phyloP scores from a whole-genome alignment of 2,888 invertebrate genomes.

The Cepaea hortensis region DNA sequence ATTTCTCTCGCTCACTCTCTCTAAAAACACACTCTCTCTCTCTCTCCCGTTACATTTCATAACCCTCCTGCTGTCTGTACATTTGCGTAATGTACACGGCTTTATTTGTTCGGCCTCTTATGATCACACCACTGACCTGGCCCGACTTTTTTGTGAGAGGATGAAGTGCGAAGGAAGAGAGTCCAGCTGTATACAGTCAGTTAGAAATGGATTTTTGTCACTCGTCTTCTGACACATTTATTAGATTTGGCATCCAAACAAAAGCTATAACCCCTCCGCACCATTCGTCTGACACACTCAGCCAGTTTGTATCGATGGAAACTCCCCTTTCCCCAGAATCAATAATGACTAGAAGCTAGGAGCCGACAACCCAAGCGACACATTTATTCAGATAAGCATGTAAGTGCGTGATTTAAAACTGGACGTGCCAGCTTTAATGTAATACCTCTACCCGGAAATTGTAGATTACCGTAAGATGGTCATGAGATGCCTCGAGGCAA shows the following conservation, averaged over 20 bases:
- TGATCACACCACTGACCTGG: too few relatives aligned
- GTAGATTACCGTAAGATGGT: too few relatives aligned
- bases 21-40: too few relatives aligned
- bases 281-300: constrained; percentile 19
- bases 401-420: neutral
- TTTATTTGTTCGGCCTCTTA: too few relatives aligned
- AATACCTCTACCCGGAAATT: too few relatives aligned
- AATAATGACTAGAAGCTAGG: neutral
- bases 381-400: neutral
- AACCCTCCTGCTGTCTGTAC: too few relatives aligned
- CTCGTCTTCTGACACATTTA: constrained; percentile 40
- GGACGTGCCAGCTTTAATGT: too few relatives aligned
- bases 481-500: too few relatives aligned
- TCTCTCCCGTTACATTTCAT: too few relatives aligned
- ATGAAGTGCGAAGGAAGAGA: neutral
- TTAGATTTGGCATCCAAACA: constrained; percentile 32
- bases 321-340: neutral
- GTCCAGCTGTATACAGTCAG: neutral
- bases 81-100: too few relatives aligned
- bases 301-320: neutral
- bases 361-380: neutral
- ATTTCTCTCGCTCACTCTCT: too few relatives aligned
- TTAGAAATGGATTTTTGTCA: constrained; percentile 30
- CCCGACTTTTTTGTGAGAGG: too few relatives aligned
- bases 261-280: constrained; percentile 17